These are phyloP conservation scores for Rattus rattus DNA, from an alignment of 2,113 vertebrate species.

Conservation along the genomic window DNA sequence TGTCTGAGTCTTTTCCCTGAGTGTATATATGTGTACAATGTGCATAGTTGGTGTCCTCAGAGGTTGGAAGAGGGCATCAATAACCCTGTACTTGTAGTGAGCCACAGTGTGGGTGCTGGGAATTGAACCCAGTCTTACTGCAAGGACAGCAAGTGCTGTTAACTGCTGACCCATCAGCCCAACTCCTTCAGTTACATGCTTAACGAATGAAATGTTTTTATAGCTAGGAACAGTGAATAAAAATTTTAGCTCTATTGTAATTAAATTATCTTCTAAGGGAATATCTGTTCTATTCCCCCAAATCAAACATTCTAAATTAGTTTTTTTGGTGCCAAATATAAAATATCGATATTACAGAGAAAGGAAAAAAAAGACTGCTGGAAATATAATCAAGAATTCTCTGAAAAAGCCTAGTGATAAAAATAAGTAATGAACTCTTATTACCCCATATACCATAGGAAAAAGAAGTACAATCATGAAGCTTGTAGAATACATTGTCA, in stretches of 20 bases:
- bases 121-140: background rate
- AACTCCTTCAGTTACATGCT: background rate
- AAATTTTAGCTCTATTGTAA: slow-evolving; percentile 10
- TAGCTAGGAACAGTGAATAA: background rate
- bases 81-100: background rate
- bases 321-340: slow-evolving; percentile 29
- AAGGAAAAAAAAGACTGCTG: background rate
- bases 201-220: slow-evolving; percentile 34
- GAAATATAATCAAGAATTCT: slow-evolving; percentile 51
- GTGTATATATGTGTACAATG: background rate
- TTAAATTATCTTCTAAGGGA: slow-evolving; percentile 5
- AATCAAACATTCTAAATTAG: slow-evolving; percentile 21
- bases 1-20: background rate
- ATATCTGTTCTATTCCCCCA: background rate
- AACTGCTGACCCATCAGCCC: background rate
- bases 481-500: background rate
- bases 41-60: background rate
- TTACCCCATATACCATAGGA: background rate
- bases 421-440: slow-evolving; percentile 50
- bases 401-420: slow-evolving; percentile 7
- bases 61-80: background rate
- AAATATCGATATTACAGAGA: slow-evolving; percentile 21
- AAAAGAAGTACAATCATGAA: background rate
- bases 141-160: background rate
- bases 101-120: background rate